Conservation (phyloP, 2,888 invertebrate species). For the Cynaeus angustus region DNA sequence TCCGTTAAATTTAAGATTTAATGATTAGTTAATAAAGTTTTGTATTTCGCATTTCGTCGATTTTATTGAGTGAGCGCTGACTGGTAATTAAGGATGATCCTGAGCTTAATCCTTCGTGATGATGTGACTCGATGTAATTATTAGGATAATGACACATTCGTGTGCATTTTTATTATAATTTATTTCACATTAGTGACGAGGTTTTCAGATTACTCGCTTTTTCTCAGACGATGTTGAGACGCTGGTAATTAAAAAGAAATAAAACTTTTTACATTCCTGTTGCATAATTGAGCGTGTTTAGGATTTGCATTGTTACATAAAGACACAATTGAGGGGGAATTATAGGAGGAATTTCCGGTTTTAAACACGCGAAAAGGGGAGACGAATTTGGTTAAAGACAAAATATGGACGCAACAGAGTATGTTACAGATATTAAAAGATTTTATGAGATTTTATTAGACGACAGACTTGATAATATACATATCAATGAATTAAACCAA, state of each 20-base stretch:
- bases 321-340: constrained; percentile 53
- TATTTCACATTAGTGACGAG: constrained; percentile 57
- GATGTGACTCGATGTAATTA: constrained; percentile 50
- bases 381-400: background rate
- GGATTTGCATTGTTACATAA: constrained; percentile 56
- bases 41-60: constrained; percentile 35
- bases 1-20: constrained; percentile 62
- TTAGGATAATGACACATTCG: constrained; percentile 58
- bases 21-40: constrained; percentile 42
- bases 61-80: constrained; percentile 27
- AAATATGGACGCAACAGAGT: too few species aligned
- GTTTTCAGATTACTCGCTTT: constrained; percentile 46
- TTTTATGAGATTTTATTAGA: too few species aligned
- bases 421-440: too few species aligned
- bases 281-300: constrained; percentile 43
- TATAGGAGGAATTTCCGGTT: constrained; percentile 53
- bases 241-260: constrained; percentile 46
- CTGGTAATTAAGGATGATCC: constrained; percentile 41
- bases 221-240: constrained; percentile 40
- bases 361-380: constrained; percentile 38
- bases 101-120: constrained; percentile 40
- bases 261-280: constrained; percentile 40
- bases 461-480: too few species aligned
- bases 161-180: constrained; percentile 59
- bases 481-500: too few species aligned